Evolutionary conservation across 2,113 vertebrate genomes (phyloP), one percentile per base, ranked within the genome.

Genomic region (Pogonocichla stellata): DNA sequence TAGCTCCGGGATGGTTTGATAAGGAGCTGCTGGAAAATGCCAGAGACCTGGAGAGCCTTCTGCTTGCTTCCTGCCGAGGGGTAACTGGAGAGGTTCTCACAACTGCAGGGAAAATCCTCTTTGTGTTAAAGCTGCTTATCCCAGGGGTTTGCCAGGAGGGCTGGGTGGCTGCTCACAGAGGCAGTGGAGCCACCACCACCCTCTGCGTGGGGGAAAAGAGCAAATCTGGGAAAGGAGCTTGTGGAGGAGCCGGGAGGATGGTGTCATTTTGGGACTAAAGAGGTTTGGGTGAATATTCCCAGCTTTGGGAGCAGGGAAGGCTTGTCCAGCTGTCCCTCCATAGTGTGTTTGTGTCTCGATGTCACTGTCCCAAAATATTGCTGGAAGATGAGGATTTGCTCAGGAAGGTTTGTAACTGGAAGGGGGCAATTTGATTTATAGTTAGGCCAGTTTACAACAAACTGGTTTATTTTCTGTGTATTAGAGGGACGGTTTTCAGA

Each of bases 111-210:
- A 45, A 88, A 94, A 95, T 95, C 92, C 74, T 88, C 87, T 95
- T 94, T 85, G 90, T 34, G 79, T 5, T 13, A 81, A 95, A 94
- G 86, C 90, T 6, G 79, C 86, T 95, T 92, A 92, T 15, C 42
- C 81, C 4, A 5, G 62, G 29, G 61, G 45, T 51, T 73, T 57
- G 36, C 69, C 0, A 2, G 53, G 47, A 61, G 47, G 34, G 22
- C 53, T 14, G 88, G 48, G 66, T 5, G 11, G 34, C 75, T 7
- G 13, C n/a, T 60, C 12, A 9, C 2, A 5, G 86, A 53, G 23
- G 26, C 3, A 0, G 14, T 6, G 72, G 34, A 80, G 42, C 50
- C 74, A 23, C 60, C 86, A 25, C 8, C 45, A 25, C 33, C 12
- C 45, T 19, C 45, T 0, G 7, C n/a, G 45, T 19, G 8, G 19